Evolutionary conservation across 2,113 vertebrate species (phyloP).

Genomic region (Choloepus hoffmanni): DNA sequence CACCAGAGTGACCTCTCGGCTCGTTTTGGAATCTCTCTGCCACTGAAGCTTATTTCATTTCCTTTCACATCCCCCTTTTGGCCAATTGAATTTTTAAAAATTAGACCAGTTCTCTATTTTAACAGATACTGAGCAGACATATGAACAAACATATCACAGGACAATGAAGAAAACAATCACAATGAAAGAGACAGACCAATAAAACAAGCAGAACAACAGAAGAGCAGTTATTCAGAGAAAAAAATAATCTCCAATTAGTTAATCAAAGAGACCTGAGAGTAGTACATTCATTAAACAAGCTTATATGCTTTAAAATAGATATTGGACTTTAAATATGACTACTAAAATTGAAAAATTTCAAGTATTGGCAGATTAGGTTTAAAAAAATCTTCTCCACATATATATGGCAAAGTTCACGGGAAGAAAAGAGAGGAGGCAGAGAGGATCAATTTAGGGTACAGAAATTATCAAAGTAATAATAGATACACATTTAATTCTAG

Average conservation of each 20-base stretch:
- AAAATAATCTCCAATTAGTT: neutral
- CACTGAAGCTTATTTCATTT: no score
- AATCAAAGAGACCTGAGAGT: neutral
- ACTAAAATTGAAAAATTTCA: neutral
- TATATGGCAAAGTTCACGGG: neutral
- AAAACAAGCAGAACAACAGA: neutral
- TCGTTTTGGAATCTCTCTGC: no score
- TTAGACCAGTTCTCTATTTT: neutral
- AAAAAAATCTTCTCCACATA: neutral
- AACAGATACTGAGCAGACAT: neutral
- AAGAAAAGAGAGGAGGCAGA: neutral
- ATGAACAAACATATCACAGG: neutral
- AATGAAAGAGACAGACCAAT: neutral
- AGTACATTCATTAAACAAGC: neutral
- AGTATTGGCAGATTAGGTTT: neutral
- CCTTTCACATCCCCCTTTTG: no score
- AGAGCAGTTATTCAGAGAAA: neutral
- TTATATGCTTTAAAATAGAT: neutral
- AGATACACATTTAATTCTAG: neutral
- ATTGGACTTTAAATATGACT: neutral
- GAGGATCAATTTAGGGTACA: neutral
- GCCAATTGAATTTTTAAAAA: neutral
- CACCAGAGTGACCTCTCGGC: no score
- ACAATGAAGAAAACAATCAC: neutral
- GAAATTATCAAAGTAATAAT: neutral